A percentile compares a stretch with the other conserved stretches of the same genome.
Evolutionary conservation across 1,140 invertebrate species (phyloP).

Genomic region (Palaemon carinicauda): DNA sequence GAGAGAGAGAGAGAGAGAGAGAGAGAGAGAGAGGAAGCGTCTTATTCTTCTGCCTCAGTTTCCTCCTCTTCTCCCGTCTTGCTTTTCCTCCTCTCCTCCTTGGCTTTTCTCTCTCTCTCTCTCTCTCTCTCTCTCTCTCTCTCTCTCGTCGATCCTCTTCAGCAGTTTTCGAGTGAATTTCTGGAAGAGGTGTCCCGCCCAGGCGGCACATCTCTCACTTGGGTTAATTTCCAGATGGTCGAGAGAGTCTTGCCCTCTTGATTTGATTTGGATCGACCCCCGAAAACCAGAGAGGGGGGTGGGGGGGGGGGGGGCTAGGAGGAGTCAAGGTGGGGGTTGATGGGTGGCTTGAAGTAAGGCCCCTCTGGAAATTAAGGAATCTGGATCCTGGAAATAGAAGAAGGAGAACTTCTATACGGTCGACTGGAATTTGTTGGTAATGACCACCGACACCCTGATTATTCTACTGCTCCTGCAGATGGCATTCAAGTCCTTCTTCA

Average conservation of each 20-base stretch:
- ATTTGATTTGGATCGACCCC: too few relatives aligned
- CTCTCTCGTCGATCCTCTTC: neutral
- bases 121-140: neutral
- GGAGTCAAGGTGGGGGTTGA: neutral
- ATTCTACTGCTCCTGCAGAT: too few relatives aligned
- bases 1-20: constrained; percentile 22
- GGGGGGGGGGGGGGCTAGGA: neutral
- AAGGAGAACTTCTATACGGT: too few relatives aligned
- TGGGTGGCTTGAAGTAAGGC: neutral
- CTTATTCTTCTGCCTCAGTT: neutral
- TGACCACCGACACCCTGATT: too few relatives aligned
- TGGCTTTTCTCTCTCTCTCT: neutral
- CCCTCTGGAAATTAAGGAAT: neutral
- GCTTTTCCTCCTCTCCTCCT: neutral
- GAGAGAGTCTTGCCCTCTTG: too few relatives aligned
- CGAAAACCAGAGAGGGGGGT: neutral
- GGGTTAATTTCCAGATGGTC: too few relatives aligned
- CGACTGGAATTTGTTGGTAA: too few relatives aligned
- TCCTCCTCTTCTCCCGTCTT: neutral
- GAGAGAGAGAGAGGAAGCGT: neutral
- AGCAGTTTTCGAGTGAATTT: too few relatives aligned
- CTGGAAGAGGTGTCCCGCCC: too few relatives aligned
- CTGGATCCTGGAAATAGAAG: neutral
- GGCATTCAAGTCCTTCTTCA: neutral
- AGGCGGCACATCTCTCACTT: too few relatives aligned